Evolutionary conservation across 2,113 vertebrate genomes (phyloP), one percentile per base, ranked within the genome.

Genomic region (Burhinus bistriatus): DNA sequence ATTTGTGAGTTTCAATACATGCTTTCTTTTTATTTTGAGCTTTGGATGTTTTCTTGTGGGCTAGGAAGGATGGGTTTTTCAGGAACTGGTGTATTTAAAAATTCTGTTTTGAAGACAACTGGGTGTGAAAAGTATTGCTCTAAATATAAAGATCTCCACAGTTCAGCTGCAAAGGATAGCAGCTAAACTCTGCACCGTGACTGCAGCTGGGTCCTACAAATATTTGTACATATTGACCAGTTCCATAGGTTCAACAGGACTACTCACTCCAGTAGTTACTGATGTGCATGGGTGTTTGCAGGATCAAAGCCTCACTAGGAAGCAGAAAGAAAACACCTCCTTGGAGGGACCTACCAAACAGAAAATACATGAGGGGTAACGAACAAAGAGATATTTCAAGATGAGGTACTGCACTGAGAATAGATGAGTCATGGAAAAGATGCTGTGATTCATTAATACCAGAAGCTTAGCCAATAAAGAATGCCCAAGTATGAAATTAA

Each of bases 361-460:
- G 68, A 91, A 71, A 94, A 58, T 84, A 91, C 66, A 83, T 1
- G 36, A 92, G 49, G 73, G 52, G 70, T 88, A 75, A 95, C 73
- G 91, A 94, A 95, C 59, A 83, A 96, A 97, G 92, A 91, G 69
- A 88, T 49, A 93, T 94, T 97, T 96, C 89, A 95, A 95, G 97
- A 97, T 54, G 78, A 89, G 70, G 49, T 72, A 70, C 90, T 66
- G 86, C 89, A 79, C 80, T 86, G 93, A 97, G 96, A 97, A 88
- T 57, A 97, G 95, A 97, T 69, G 93, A 96, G 77, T 95, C 94
- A 97, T 84, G 88, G 94, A 94, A 93, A 96, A 97, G 96, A 96
- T 77, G 88, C 61, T 83, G 72, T 94, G 92, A 97, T 95, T 97
- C 94, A 97, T 98, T 91, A 95, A 90, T 92, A 80, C 32, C 34